phyloP scores from a whole-genome alignment of 2,113 vertebrate genomes.

The Protobothrops mucrosquamatus region DNA sequence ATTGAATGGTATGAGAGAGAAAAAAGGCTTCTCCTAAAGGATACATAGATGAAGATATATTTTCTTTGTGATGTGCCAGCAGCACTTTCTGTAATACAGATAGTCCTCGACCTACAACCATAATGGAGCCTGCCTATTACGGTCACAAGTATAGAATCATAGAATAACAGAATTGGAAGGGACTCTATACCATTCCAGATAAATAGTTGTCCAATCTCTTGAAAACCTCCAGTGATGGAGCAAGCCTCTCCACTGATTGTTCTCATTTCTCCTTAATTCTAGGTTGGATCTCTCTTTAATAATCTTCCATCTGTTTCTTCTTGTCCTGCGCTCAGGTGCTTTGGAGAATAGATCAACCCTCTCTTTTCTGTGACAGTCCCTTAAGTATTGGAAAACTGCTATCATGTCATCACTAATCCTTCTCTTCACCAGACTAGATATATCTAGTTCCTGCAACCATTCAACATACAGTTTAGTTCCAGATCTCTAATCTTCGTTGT shows the following conservation, averaged over 20 bases:
- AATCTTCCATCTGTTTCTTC: background rate
- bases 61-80: background rate
- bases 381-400: background rate
- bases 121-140: background rate
- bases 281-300: background rate
- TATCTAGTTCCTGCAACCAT: too few species aligned
- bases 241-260: background rate
- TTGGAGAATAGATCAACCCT: background rate
- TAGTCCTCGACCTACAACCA: background rate
- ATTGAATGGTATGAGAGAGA: background rate
- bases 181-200: background rate
- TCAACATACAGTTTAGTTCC: too few species aligned
- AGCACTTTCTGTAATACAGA: background rate
- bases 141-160: background rate
- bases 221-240: background rate
- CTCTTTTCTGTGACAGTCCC: background rate
- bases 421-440: background rate
- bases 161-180: background rate
- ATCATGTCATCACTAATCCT: background rate
- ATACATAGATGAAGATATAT: background rate
- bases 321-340: background rate
- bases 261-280: background rate
- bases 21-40: background rate
- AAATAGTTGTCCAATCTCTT: background rate
- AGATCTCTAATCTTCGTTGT: too few species aligned